Evolutionary conservation across 2,113 vertebrate genomes (phyloP), one percentile per base, ranked within the genome.

Genomic region (Thymallus thymallus): DNA sequence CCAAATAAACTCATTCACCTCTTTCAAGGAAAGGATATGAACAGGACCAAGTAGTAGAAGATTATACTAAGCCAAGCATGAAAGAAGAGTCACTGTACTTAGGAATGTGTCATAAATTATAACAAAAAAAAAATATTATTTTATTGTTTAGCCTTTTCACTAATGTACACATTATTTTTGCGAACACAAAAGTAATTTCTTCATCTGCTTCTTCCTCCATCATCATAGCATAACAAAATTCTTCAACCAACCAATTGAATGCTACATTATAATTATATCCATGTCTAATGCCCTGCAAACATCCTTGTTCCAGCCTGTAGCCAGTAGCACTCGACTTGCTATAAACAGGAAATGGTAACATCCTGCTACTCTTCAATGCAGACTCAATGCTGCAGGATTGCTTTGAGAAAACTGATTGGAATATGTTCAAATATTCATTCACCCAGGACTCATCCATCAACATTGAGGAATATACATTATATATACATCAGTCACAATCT

Each of bases 1-100:
- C 77, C 77, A 79, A 79, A 79, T 72, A 73, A 51, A 75, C 77
- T 75, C 77, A 32, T 14, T 79, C 77, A 71, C 68, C 77, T 62
- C 68, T 46, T 62, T 68, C 76, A 72, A 60, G 60, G 55, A 68
- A 71, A 32, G 64, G 66, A 58, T 26, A 61, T 30, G 64, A 68
- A 77, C 30, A n/a, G 23, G n/a, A 30, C 26, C 62, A 46, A 24
- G 66, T 4, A 24, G 66, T 24, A 5, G 35, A 22, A 2, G 35
- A 22, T 68, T 23, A 68, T 13, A 22, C 20, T 4, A 18, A 23
- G 35, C 10, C 7, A 46, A 68, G 18, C 20, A 7, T n/a, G 29
- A 35, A 66, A 1, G 18, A 30, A 9, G 64, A 66, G 29, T 16
- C 1, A 30, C 56, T 60, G 18, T 60, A 30, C 14, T 24, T 24